Base-by-base conservation (phyloP, 2,797 vertebrate genomes). In the Cirrhinus mrigala region DNA sequence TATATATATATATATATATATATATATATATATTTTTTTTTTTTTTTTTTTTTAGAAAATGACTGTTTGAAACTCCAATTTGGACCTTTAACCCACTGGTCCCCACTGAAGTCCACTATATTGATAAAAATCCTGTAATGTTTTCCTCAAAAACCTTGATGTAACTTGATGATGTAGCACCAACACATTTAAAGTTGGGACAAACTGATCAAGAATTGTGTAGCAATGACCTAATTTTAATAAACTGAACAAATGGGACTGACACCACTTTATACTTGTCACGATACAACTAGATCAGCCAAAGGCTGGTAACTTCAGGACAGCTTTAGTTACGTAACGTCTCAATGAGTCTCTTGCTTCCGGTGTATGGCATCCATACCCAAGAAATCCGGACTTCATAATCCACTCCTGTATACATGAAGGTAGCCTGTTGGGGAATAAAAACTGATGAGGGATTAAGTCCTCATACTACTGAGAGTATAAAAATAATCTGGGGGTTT, bases 401-500 rank as follows among this genome's bases (percentile, higher is more conserved):
- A 71, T 81, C 80, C 37, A 9, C 20, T 33, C 27, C 46, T 12
- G 27, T 79, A 46, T 54, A 58, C 24, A 66, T 40, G 66, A 14
- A 48, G 50, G 22, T 22, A 11, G 22, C 12, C 75, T 60, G 76
- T 44, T 78, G 37, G 37, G 15, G 15, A 78, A 78, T 78, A 78
- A 60, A 76, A 78, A 66, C 24, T 7, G 40, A 80, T 52, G 18
- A 80, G 7, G 62, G 78, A 80, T 68, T 80, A 80, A 68, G 16
- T 66, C 24, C 24, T 80, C 22, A 58, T 15, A 77, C 75, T 58
- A 77, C 50, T 24, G 1, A 48, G n/a, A 68, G 60, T 33, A 68
- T 66, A 80, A 80, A 80, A 66, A 50, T 52, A 66, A 80, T 80
- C 78, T 80, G 18, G 46, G 60, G 24, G 27, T 37, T 80, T 48